Conservation (phyloP, 1,140 invertebrate genomes). For the Parapsyche elsis region DNA sequence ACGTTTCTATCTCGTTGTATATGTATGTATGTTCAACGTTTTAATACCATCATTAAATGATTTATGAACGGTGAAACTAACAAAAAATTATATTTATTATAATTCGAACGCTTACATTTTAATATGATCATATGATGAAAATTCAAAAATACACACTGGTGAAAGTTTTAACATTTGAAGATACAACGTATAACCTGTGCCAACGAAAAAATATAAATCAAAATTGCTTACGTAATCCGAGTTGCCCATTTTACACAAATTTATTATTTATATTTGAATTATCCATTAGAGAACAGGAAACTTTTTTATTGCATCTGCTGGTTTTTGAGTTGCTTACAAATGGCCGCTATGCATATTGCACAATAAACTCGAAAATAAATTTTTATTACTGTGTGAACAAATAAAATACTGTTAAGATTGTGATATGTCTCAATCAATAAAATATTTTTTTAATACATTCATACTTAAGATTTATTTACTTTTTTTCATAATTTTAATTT, state of each 20-base stretch:
- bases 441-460: not conserved
- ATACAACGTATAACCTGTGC: not conserved
- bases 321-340: not conserved
- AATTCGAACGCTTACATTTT: slow-evolving; percentile 4
- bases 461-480: too few relatives aligned
- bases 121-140: not conserved
- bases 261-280: slow-evolving; percentile 45
- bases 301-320: slow-evolving; percentile 20
- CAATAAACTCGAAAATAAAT: slow-evolving; percentile 44
- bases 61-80: slow-evolving; percentile 4
- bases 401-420: slow-evolving; percentile 32
- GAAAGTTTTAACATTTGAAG: not conserved
- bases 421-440: not conserved
- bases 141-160: not conserved
- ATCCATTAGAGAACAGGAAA: slow-evolving; percentile 43
- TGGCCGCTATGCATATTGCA: not conserved
- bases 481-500: too few relatives aligned
- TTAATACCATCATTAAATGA: slow-evolving; percentile 24
- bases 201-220: slow-evolving; percentile 38
- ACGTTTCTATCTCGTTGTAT: not conserved
- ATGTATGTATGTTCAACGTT: not conserved
- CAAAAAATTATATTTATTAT: not conserved
- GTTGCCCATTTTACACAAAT: slow-evolving; percentile 39
- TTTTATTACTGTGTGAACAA: slow-evolving; percentile 46
- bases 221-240: slow-evolving; percentile 28